Evolutionary conservation across 2,797 vertebrate genomes (phyloP), one percentile per base, ranked within the genome.

Genomic region (Phoeniculus purpureus): DNA sequence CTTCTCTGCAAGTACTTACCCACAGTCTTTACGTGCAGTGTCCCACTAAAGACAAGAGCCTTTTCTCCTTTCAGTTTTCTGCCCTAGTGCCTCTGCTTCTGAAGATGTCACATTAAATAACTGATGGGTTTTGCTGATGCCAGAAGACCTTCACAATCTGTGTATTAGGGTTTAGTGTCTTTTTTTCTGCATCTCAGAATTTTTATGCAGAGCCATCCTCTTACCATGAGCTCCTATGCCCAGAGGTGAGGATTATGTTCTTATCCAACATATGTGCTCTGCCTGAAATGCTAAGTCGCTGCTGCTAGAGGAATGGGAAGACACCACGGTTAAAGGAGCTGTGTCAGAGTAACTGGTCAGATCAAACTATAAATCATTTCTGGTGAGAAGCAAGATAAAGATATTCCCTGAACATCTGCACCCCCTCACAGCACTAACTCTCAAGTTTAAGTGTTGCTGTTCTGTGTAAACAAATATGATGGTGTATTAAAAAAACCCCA

Each of bases 161-260:
- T 78, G 62, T 93, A 87, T 92, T 79, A 83, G 60, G 51, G 10
- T 89, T 93, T 75, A 81, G 60, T 78, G 75, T 21, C 50, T 81
- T 89, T 79, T 82, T 65, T 58, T 27, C 59, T 80, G 22, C 18
- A 31, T 92, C 62, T 87, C 50, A 4, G 48, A 66, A 94, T 95
- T 93, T 92, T 84, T 94, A 96, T 96, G 88, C 93, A 95, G 66
- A 93, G 18, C 91, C 88, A 94, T 80, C 58, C 71, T 95, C 84
- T 72, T 26, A 68, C 70, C 58, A 85, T 54, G 84, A 93, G 89
- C 94, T 94, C 32, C 70, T 60, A 2, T 94, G 94, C 93, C 91
- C 92, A 87, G 62, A 93, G 79, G 90, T 89, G 76, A 83, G 93
- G 93, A 96, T 95, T 95, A 95, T 92, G 90, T 95, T 93, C 91